Conservation (phyloP, 2,113 vertebrate species). For the Colistium nudipinnis region DNA sequence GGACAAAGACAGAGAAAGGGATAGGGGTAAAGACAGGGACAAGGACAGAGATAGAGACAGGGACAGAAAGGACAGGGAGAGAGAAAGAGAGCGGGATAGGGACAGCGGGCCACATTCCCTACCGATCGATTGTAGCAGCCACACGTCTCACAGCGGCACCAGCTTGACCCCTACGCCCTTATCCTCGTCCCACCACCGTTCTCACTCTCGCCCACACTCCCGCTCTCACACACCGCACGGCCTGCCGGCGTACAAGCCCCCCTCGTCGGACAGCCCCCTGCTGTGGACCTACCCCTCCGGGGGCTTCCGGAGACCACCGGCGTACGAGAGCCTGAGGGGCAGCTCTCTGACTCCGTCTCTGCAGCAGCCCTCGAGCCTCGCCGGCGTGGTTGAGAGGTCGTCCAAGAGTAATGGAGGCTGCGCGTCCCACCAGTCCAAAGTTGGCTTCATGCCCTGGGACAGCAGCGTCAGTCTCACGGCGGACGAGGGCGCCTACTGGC, state of each 20-base stretch:
- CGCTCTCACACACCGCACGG: slow-evolving; percentile 82
- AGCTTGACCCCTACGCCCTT: slow-evolving; percentile 79
- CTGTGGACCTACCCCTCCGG: slow-evolving; percentile 91
- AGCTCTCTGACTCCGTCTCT: slow-evolving; percentile 75
- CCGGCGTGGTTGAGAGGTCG: slow-evolving; percentile 61
- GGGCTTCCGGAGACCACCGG: slow-evolving; percentile 87
- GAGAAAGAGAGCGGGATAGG: slow-evolving; percentile 38
- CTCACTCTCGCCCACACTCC: slow-evolving; percentile 82
- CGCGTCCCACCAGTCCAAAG: slow-evolving; percentile 69
- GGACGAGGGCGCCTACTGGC: slow-evolving; percentile 85
- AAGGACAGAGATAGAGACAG: slow-evolving; percentile 24
- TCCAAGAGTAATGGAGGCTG: slow-evolving; percentile 65
- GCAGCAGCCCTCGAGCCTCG: slow-evolving; percentile 69
- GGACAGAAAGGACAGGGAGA: slow-evolving; percentile 18
- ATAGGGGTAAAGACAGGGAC: slow-evolving; percentile 1
- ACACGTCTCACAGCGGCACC: slow-evolving; percentile 75
- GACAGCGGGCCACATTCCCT: slow-evolving; percentile 68
- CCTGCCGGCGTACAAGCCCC: slow-evolving; percentile 82
- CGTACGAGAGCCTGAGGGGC: slow-evolving; percentile 87
- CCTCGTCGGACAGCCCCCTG: slow-evolving; percentile 81
- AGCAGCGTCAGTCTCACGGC: slow-evolving; percentile 70
- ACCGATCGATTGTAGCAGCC: slow-evolving; percentile 65
- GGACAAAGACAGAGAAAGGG: slow-evolving; percentile 12
- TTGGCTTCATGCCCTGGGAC: slow-evolving; percentile 82
- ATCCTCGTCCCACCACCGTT: slow-evolving; percentile 78